Base-by-base conservation (phyloP, 2,888 invertebrate genomes). In the Cheilosia pagana region DNA sequence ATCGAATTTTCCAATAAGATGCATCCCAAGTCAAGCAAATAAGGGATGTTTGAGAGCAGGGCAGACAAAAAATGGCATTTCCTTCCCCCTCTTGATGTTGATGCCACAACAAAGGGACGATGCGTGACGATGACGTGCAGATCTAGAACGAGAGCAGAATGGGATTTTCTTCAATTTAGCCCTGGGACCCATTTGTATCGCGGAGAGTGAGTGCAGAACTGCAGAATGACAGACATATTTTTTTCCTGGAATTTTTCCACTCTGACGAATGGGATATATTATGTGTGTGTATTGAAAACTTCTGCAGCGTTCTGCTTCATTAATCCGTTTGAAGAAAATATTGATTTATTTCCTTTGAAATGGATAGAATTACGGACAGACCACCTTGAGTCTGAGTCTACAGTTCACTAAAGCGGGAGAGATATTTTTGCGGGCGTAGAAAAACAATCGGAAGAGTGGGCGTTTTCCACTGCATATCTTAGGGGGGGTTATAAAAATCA, bases 1-100 rank as follows among this genome's bases (percentile, higher is more conserved):
- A 62, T 65, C 63, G 50, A 60, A 85, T 85, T 81, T 81, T 81
- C 75, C 81, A 48, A 85, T 81, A 85, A 85, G 81, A 75, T 81
- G 81, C 81, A 85, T 85, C 74, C 65, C 59, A 65, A 85, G 70
- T 75, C 75, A 50, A 68, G 48, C 57, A 68, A 77, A 72, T 67
- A 74, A 74, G 83, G 83, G 82, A 67, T 82, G 81, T n/a, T 82
- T 55, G 19, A 57, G 39, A 57, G 28, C 39, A 53, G 14, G n/a
- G n/a, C n/a, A n/a, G n/a, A 52, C 41, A 19, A 45, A 55, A 52
- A 57, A 48, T 19, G 19, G 3, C 45, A 41, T 43, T 28, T 55
- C 23, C 45, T 50, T 19, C 67, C 67, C 68, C 28, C 6, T 57
- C 4, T 12, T 19, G 10, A 0, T 62, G 10, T 39, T 28, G 19